Base-by-base conservation (phyloP, 2,888 invertebrate species). In the Harpalus rufipes region DNA sequence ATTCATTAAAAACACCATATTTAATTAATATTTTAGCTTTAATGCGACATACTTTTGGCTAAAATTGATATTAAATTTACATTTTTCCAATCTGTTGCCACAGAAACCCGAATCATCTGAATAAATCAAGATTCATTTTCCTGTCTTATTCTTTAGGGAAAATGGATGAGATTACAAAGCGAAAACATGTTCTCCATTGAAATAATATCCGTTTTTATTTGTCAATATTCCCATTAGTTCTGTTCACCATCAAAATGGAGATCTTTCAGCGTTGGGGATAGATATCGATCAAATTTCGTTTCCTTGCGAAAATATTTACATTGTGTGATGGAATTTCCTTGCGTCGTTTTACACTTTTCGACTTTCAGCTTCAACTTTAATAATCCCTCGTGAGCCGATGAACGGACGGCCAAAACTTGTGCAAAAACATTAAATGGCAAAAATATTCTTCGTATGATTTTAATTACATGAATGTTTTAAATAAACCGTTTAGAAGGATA, bases 291-390 rank as follows among this genome's bases (percentile, higher is more conserved):
- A 78, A 78, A 58, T 78, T 78, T 58, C 78, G 56, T 78, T 78
- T 25, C 44, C 58, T 78, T 78, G 44, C n/a, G 78, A 78, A 78
- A 78, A 78, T 78, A 78, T 78, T 78, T 78, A 78, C 59, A 58
- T 58, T 78, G 39, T 59, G 58, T 78, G 78, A 78, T 78, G 21
- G 59, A 78, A 56, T 78, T 78, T 59, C 32, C 58, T 78, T 32
- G 32, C 78, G 41, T 16, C 72, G 32, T 78, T 58, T 56, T 78
- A 78, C 78, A 78, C 78, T 58, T 58, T 78, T 58, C 32, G 32
- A 78, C 41, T 44, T 44, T 74, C 44, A 18, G 16, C 72, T 74
- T 74, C 25, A 68, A 16, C 44, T 68, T 68, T 68, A n/a, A 68
- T 39, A 68, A 68, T 39, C 68, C 68, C 39, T 25, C 32, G n/a